Percentiles rank a stretch among this genome's conserved stretches.
phyloP scores from a whole-genome alignment of 2,888 invertebrate species.

The Bhutanitis thaidina region DNA sequence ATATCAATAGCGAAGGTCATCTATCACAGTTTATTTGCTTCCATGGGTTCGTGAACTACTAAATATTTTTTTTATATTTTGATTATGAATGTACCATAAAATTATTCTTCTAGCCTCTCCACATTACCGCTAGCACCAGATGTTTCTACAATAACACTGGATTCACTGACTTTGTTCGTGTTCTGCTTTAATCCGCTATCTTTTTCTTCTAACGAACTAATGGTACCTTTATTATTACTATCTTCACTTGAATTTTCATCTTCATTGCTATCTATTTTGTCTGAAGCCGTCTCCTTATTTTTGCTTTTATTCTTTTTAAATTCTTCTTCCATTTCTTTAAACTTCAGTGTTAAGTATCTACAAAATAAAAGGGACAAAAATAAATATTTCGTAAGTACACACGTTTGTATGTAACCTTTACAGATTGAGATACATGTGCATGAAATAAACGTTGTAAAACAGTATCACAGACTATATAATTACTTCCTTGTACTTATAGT shows the following conservation, averaged over 20 bases:
- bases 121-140: conserved; percentile 67
- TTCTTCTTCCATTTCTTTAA: conserved; percentile 92
- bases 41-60: conserved; percentile 5
- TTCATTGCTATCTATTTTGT: conserved; percentile 43
- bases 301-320: conserved; percentile 84
- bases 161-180: conserved; percentile 43
- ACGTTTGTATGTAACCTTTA: too few species aligned
- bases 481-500: too few species aligned
- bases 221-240: conserved; percentile 4
- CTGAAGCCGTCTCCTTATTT: conserved; percentile 26
- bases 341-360: conserved; percentile 90
- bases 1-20: conserved; percentile 19
- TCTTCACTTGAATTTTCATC: conserved; percentile 36
- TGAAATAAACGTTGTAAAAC: too few species aligned
- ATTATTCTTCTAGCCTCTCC: conserved; percentile 49
- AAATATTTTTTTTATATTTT: too few species aligned
- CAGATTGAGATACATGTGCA: too few species aligned
- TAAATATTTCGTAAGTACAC: too few species aligned
- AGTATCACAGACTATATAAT: too few species aligned
- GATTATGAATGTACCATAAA: neutral
- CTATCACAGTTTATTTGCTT: conserved; percentile 51
- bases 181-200: conserved; percentile 26
- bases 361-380: neutral
- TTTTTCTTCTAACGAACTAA: conserved; percentile 21
- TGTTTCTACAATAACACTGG: conserved; percentile 58